Base-by-base conservation (phyloP, 2,113 vertebrate species). In the Columbina picui region DNA sequence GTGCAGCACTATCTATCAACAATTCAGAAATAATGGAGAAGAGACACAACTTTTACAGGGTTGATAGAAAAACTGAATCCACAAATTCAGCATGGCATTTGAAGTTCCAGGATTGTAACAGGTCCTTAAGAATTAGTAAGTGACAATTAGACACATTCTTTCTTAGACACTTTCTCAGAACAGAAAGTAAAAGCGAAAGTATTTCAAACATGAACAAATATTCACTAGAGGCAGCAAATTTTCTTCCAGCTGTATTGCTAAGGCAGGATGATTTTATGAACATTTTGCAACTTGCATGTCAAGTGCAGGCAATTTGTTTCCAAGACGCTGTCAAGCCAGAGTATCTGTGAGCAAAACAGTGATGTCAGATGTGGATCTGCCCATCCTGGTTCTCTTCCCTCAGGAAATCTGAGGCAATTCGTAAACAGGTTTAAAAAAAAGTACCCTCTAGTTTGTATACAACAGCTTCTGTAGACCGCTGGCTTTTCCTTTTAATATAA, bases 371-470 rank as follows among this genome's bases (percentile, higher is more conserved):
- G 53, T 39, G 38, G 56, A 84, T 59, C 74, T 88, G 39, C 81
- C 34, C 50, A 78, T 93, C 82, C 89, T 36, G 29, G 27, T 84
- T 68, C 63, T 89, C 74, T 87, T 85, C 57, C 70, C 87, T 80
- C 61, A 90, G 81, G 64, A 95, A 90, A 96, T 59, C 27, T 25
- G 39, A 87, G 67, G 64, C 75, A 81, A 76, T 87, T 90, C 87
- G 43, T 39, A 85, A 56, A 17, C 19, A 65, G 17, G 5, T 50
- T 74, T 77, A 36, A 0, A 6, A 49, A 87, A 32, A 90, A 47
- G 23, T 49, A 15, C 15, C 56, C 56, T 84, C 57, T 57, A 69
- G 16, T 43, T 78, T 67, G 27, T 29, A 27, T 43, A 75, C 0
- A 1, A 64, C 73, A 91, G 25, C n/a, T 79, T 91, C 53, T 71